phyloP scores from a whole-genome alignment of 2,888 invertebrate genomes.

The Tetragonisca angustula region DNA sequence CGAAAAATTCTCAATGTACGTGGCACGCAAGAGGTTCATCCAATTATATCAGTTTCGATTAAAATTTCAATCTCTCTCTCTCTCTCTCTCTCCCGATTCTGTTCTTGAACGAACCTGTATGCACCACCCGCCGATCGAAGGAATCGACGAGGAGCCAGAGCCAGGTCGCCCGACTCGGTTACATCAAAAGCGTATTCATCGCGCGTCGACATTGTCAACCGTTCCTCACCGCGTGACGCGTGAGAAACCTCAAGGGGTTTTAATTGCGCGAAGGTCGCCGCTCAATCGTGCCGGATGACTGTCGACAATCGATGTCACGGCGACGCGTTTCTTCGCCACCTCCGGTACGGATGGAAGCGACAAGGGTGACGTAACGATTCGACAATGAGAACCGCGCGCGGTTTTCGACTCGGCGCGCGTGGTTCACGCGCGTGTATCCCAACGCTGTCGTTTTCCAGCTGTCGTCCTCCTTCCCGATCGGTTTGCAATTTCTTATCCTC shows the following conservation, averaged over 20 bases:
- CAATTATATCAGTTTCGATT: not conserved
- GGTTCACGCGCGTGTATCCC: conserved; percentile 26
- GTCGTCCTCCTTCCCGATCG: conserved; percentile 49
- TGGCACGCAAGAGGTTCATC: not conserved
- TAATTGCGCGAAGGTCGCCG: conserved; percentile 81
- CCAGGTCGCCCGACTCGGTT: conserved; percentile 53
- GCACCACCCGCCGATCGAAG: not conserved
- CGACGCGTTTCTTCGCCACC: conserved; percentile 47
- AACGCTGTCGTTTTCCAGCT: conserved; percentile 56
- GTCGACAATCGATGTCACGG: conserved; percentile 73
- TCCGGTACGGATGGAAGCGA: conserved; percentile 63
- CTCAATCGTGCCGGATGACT: conserved; percentile 76
- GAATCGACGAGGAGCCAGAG: conserved; percentile 18
- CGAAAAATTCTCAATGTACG: too few relatives aligned
- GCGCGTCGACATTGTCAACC: conserved; percentile 68
- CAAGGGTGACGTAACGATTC: conserved; percentile 78
- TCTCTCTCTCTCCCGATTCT: too few relatives aligned
- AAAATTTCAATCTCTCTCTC: too few relatives aligned
- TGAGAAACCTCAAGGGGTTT: conserved; percentile 75
- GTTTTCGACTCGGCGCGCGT: conserved; percentile 28
- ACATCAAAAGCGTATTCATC: conserved; percentile 71
- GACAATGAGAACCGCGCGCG: conserved; percentile 68
- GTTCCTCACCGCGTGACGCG: conserved; percentile 65
- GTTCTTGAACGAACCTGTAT: conserved; percentile 15
- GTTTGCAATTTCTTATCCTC: conserved; percentile 55